A percentile compares a stretch with the other conserved stretches of the same genome.
Conservation (phyloP, 2,888 invertebrate genomes). For the Theretra japonica region DNA sequence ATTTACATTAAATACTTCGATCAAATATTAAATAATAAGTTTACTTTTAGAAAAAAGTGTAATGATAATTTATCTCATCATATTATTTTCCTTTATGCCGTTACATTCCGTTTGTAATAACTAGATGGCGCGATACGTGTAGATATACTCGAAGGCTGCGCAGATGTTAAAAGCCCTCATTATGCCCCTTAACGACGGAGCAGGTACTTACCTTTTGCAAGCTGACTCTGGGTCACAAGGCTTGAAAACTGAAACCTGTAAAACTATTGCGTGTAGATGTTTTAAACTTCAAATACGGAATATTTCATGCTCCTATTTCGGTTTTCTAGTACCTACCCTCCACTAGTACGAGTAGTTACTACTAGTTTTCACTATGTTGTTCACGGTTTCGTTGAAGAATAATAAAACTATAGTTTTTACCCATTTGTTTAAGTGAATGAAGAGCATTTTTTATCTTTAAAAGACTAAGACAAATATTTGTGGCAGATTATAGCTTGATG, state of each 20-base stretch:
- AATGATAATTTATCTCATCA: not conserved
- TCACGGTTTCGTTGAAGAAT: no score
- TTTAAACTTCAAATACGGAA: not conserved
- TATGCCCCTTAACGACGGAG: not conserved
- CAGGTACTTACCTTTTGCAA: not conserved
- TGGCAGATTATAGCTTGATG: no score
- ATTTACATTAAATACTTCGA: no score
- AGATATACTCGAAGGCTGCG: not conserved
- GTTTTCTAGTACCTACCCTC: not conserved
- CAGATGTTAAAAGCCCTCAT: not conserved
- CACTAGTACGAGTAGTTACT: no score
- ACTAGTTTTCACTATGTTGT: no score
- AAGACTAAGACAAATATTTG: no score
- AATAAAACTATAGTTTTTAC: no score
- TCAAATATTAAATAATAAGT: no score
- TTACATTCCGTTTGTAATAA: not conserved
- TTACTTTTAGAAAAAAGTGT: no score
- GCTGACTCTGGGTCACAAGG: constrained; percentile 2
- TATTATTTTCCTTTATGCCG: not conserved
- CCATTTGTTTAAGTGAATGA: no score
- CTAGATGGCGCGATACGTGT: not conserved
- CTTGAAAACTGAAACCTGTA: not conserved
- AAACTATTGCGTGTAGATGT: not conserved
- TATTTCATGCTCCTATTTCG: not conserved
- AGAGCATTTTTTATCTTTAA: no score